Evolutionary conservation across 2,113 vertebrate genomes (phyloP).

Genomic region (Platichthys stellatus): DNA sequence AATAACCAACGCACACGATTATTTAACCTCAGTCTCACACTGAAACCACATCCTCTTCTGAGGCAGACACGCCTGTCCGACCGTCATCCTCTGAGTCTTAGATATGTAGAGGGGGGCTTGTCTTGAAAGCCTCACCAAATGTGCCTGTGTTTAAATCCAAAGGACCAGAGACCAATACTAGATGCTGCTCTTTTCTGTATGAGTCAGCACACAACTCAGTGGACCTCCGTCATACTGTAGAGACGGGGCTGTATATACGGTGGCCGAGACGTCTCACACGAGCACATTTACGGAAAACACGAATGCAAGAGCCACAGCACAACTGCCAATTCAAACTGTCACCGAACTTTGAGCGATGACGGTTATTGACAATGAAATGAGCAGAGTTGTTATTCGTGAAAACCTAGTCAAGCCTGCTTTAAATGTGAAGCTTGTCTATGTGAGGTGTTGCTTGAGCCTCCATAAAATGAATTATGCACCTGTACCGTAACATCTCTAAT

Average conservation of each 20-base stretch:
- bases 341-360: no score
- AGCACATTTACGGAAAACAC: background rate
- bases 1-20: background rate
- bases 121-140: slow-evolving; percentile 3
- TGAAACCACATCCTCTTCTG: slow-evolving; percentile 9
- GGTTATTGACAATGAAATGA: no score
- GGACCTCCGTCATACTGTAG: slow-evolving; percentile 6
- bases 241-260: background rate
- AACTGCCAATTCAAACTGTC: background rate
- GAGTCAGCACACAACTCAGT: slow-evolving; percentile 16
- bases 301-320: background rate
- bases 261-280: no score
- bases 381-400: no score
- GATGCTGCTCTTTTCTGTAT: no score
- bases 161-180: slow-evolving; percentile 17
- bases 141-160: slow-evolving; percentile 49
- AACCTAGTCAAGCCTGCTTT: no score
- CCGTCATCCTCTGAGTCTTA: background rate
- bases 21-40: slow-evolving; percentile 32
- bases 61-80: background rate
- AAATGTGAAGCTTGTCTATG: no score
- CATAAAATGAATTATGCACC: no score
- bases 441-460: no score
- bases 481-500: no score
- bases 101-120: background rate